These are phyloP conservation scores for Aspiorhynchus laticeps DNA, from an alignment of 2,113 vertebrate species.

Conservation along the genomic window DNA sequence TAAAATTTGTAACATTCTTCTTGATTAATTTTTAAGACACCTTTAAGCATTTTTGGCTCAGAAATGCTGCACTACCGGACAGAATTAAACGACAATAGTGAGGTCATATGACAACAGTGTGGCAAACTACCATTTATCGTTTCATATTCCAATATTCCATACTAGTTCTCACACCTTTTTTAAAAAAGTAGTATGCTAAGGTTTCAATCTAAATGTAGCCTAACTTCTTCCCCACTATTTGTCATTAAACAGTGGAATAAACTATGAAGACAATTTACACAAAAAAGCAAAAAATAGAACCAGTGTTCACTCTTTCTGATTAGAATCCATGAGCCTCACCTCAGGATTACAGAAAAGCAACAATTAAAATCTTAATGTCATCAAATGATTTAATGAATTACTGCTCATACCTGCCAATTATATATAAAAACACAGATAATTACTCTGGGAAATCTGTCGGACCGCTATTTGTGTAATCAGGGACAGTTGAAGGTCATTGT, in stretches of 20 bases:
- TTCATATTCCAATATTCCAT: background rate
- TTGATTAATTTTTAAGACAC: background rate
- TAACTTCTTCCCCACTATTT: background rate
- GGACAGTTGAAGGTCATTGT: constrained; percentile 45
- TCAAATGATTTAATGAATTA: constrained; percentile 47
- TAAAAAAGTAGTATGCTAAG: background rate
- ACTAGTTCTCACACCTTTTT: background rate
- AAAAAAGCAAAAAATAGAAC: background rate
- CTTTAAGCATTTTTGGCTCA: background rate
- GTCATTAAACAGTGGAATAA: background rate
- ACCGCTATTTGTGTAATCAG: constrained; percentile 45
- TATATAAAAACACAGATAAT: constrained; percentile 46
- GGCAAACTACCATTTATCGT: background rate
- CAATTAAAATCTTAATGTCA: constrained; percentile 44
- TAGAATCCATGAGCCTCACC: constrained; percentile 21
- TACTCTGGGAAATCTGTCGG: constrained; percentile 24
- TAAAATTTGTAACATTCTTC: background rate
- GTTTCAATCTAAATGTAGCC: background rate
- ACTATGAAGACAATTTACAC: too few relatives aligned
- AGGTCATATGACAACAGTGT: background rate
- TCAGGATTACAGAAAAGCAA: background rate
- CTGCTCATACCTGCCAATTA: constrained; percentile 37
- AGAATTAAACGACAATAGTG: background rate
- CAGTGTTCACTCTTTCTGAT: background rate
- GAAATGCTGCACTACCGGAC: background rate